Evolutionary conservation across 1,140 invertebrate genomes (phyloP).

Genomic region (Scaptomyza hsui): DNA sequence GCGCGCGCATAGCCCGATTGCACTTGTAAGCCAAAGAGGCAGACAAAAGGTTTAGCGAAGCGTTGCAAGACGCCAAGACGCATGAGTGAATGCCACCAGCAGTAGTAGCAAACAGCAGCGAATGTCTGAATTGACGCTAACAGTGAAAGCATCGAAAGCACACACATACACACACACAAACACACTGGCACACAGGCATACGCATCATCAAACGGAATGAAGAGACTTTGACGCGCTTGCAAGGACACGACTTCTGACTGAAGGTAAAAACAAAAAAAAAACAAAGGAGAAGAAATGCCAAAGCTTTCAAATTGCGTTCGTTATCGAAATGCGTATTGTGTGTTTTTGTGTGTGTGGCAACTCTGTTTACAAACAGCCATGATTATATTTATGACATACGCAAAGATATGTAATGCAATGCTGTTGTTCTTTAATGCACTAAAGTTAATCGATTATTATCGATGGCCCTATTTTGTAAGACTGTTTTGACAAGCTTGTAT

Average conservation of each 20-base stretch:
- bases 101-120: not conserved
- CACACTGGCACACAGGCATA: not conserved
- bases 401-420: no score
- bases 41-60: slow-evolving; percentile 55
- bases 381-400: not conserved
- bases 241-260: slow-evolving; percentile 1
- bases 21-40: slow-evolving; percentile 42
- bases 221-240: not conserved
- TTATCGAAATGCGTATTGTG: slow-evolving; percentile 19
- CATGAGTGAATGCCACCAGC: slow-evolving; percentile 6
- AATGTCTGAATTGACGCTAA: slow-evolving; percentile 27
- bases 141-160: slow-evolving; percentile 9
- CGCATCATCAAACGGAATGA: not conserved
- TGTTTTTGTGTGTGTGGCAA: not conserved
- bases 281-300: not conserved
- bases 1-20: slow-evolving; percentile 19
- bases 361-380: not conserved
- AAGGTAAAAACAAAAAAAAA: slow-evolving; percentile 8
- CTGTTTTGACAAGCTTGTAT: no score
- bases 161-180: slow-evolving; percentile 5
- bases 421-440: not conserved
- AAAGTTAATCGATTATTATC: not conserved
- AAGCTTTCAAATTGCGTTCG: not conserved
- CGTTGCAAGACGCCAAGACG: slow-evolving; percentile 34
- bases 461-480: not conserved